phyloP scores from a whole-genome alignment of 2,113 vertebrate species.

The Acrocephalus kingi region DNA sequence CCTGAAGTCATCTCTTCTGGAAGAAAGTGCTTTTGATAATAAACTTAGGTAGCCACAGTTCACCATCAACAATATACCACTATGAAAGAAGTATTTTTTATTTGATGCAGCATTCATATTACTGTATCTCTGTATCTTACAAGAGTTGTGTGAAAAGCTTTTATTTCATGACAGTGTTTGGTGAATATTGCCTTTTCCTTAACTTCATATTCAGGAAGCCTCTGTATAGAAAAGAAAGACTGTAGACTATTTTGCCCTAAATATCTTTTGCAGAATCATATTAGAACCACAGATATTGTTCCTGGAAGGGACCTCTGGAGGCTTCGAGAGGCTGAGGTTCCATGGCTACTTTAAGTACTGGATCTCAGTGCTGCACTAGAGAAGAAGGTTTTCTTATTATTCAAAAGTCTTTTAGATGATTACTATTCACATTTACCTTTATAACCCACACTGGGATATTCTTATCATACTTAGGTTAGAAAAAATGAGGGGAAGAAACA shows the following conservation, averaged over 20 bases:
- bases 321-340: not conserved
- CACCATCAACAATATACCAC: not conserved
- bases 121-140: not conserved
- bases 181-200: not conserved
- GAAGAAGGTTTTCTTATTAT: not conserved
- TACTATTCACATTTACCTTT: not conserved
- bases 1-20: not conserved
- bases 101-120: not conserved
- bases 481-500: not conserved
- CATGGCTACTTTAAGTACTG: rapidly evolving
- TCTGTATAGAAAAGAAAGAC: not conserved
- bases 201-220: not conserved
- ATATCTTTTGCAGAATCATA: not conserved
- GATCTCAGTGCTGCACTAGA: not conserved
- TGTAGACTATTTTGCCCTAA: not conserved
- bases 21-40: not conserved
- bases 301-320: not conserved
- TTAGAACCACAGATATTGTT: not conserved
- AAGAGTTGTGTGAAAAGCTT: not conserved
- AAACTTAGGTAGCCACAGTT: not conserved
- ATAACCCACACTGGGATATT: not conserved
- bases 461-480: not conserved
- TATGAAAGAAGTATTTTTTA: not conserved
- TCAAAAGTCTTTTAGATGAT: not conserved
- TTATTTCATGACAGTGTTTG: not conserved